A percentile compares a stretch with the other conserved stretches of the same genome.
Conservation (phyloP, 2,888 invertebrate species). For the Marronus borbonicus region DNA sequence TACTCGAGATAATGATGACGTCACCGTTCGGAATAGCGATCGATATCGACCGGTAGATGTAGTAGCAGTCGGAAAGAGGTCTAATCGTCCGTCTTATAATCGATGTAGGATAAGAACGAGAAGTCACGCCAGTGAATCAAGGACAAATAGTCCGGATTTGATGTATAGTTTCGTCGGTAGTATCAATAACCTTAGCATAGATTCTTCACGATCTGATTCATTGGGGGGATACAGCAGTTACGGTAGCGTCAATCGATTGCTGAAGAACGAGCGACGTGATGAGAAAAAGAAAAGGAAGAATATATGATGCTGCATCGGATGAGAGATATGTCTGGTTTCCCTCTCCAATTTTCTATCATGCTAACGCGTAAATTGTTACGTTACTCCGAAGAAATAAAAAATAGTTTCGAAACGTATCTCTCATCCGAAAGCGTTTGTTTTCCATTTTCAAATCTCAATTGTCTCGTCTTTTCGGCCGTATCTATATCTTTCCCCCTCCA, state of each 20-base stretch:
- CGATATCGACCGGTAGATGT: not conserved
- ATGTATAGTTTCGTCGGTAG: slow-evolving; percentile 47
- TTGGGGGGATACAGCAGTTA: slow-evolving; percentile 57
- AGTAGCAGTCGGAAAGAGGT: slow-evolving; percentile 14
- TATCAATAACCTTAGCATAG: slow-evolving; percentile 44
- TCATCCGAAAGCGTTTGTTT: slow-evolving; percentile 20
- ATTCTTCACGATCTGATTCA: slow-evolving; percentile 37
- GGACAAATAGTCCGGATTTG: slow-evolving; percentile 34
- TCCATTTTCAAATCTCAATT: too few species aligned
- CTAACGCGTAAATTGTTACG: slow-evolving; percentile 3
- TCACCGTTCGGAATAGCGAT: not conserved
- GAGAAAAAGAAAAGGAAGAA: slow-evolving; percentile 64
- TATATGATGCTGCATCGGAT: slow-evolving; percentile 69
- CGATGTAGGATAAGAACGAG: not conserved
- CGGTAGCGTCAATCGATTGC: slow-evolving; percentile 65
- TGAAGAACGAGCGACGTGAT: slow-evolving; percentile 55
- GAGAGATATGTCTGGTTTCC: slow-evolving; percentile 59
- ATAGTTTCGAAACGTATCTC: slow-evolving; percentile 17
- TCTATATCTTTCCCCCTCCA: not conserved
- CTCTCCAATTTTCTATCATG: too few species aligned
- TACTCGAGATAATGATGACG: slow-evolving; percentile 27
- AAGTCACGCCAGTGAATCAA: slow-evolving; percentile 14
- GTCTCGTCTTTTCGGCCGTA: too few species aligned
- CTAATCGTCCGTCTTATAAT: not conserved
- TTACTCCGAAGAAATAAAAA: not conserved